Evolutionary conservation across 2,888 invertebrate genomes (phyloP), one percentile per base, ranked within the genome.

Genomic region (Chloroclysta siterata): DNA sequence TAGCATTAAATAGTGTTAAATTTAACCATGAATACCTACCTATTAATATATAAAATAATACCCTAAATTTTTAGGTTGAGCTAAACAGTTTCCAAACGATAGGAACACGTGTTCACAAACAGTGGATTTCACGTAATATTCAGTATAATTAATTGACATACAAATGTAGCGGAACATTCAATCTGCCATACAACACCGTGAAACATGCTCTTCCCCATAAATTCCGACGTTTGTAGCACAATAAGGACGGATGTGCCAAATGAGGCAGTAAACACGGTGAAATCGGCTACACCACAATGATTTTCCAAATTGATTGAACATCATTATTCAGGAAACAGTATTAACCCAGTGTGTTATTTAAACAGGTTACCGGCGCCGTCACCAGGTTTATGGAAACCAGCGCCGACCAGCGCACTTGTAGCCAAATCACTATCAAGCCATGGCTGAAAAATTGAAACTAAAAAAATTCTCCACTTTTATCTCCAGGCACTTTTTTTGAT

Each of bases 221-320:
- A 71, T 71, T 69, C 54, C 42, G 28, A 17, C 56, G 33, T 15
- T 54, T 46, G 55, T 55, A 58, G 48, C 72, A 78, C 71, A 75
- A 76, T 76, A 74, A 73, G 71, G 72, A 66, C 70, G 70, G 70
- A 73, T 75, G 73, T 73, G 73, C 69, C 71, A 78, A 80, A 80
- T 79, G 76, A 79, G 70, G 70, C 75, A 68, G 73, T 70, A 75
- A 77, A 78, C 75, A 72, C 71, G 71, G 66, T 69, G 70, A 72
- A 76, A 72, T 65, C 69, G 68, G 70, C 70, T 66, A 73, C 69
- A 72, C 72, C 68, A 61, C 73, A 72, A 68, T 74, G 70, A 77
- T 73, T 66, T 78, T 60, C 53, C 70, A 70, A 74, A 77, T 76
- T 76, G 73, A 76, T 76, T 74, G 71, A 67, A 57, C 65, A 52